Base-by-base conservation (phyloP, 1,140 invertebrate genomes). In the Neodiprion pinetum region DNA sequence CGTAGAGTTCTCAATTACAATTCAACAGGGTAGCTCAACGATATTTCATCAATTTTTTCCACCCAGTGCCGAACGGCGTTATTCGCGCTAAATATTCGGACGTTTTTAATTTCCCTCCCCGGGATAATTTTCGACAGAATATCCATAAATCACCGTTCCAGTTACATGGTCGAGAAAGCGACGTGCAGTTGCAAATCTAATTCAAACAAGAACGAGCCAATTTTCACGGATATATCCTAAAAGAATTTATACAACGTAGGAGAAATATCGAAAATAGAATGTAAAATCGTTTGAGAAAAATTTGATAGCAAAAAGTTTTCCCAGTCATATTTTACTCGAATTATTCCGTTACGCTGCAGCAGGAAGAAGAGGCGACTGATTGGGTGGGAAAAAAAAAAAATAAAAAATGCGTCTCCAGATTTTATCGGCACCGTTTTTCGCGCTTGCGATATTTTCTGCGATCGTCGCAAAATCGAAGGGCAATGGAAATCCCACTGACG, bases 21-120 rank as follows among this genome's bases (percentile, higher is more conserved):
- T 86, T 85, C 85, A 81, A 80, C 77, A 79, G 74, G 83, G 77
- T 74, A 72, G 75, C 72, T 48, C 74, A 74, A 70, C 78, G 78
- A 83, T 87, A 88, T 81, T 86, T 87, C 79, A 86, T 11, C 10
- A 79, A 75, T 79, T 80, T 81, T 76, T 80, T 83, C 50, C n/a
- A 2, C 50, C 50, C 50, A 11, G 50, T 53, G n/a, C 50, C 10
- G n/a, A 53, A 11, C 50, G 50, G n/a, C 50, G 10, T 53, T 53
- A 14, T 21, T 21, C 79, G 77, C 80, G 79, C 83, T 87, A 87
- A 85, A 86, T 81, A 83, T 83, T 82, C 84, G 80, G 82, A 85
- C 85, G 85, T 87, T 87, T 88, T 88, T 87, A 87, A 88, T 88
- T 88, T 88, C 83, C 85, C 83, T 75, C 77, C 66, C 28, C 73